Base-by-base conservation (phyloP, 2,888 invertebrate species). In the Sepiola atlantica region DNA sequence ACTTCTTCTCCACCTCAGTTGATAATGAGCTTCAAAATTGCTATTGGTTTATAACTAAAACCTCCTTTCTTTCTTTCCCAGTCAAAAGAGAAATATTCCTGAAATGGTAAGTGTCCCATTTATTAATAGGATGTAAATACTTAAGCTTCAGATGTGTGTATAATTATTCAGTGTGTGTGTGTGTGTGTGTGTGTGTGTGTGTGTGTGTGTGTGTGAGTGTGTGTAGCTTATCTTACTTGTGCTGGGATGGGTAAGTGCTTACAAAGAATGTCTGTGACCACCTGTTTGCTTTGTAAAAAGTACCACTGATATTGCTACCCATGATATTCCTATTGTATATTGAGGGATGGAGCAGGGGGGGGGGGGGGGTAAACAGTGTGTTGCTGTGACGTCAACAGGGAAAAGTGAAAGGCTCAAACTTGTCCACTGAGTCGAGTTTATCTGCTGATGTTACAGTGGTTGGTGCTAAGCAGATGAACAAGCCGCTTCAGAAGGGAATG, bases 91-190 rank as follows among this genome's bases (percentile, higher is more conserved):
- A 77, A 77, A n/a, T 77, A 77, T 77, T 77, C 32, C 16, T 77
- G 77, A 77, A 77, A 77, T 77, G 77, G 77, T 77, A 77, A 77
- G 77, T n/a, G 16, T 77, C n/a, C 77, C 18, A 77, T 77, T 77
- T 77, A 77, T 77, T n/a, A 77, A 77, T 77, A 77, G 77, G 77
- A 77, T 32, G n/a, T n/a, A 77, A 77, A 77, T 77, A 77, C 77
- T 16, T 77, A 77, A 77, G 61, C 28, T 61, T 61, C 28, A 61
- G n/a, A 77, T n/a, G 77, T 77, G 77, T 32, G 32, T n/a, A 77
- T 77, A 77, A 77, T 77, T 77, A 77, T n/a, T 16, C 4, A 14
- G 32, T 77, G 77, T 77, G 77, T 77, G n/a, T n/a, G n/a, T n/a
- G n/a, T 77, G n/a, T n/a, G 77, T n/a, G n/a, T 12, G 61, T 21